phyloP scores from a whole-genome alignment of 2,888 invertebrate genomes.

The Temnothorax ravouxi region DNA sequence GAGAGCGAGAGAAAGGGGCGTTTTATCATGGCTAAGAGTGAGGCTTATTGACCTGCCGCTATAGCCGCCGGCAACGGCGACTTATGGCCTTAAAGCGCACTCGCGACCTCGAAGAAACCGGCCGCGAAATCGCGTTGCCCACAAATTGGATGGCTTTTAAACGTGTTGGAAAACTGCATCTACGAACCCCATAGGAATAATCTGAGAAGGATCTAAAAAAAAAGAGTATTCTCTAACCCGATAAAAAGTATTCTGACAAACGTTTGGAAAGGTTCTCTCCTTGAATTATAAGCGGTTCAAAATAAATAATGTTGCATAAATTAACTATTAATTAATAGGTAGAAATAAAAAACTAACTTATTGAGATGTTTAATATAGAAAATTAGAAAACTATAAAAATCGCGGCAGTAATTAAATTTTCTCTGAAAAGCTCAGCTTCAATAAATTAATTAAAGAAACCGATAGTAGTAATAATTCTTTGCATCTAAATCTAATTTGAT shows the following conservation, averaged over 20 bases:
- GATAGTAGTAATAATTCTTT: background rate
- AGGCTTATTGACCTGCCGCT: conserved; percentile 74
- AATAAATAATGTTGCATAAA: background rate
- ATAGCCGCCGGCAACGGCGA: conserved; percentile 60
- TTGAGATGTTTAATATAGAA: background rate
- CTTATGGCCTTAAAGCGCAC: conserved; percentile 68
- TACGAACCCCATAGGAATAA: background rate
- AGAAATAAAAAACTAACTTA: background rate
- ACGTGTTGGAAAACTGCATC: conserved; percentile 20
- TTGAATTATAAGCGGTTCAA: background rate
- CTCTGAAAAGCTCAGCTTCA: background rate
- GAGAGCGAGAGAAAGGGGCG: conserved; percentile 72
- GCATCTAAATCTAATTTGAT: background rate
- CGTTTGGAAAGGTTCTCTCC: background rate
- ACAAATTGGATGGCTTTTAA: conserved; percentile 51
- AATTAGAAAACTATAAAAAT: background rate
- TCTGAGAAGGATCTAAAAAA: background rate
- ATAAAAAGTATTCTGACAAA: background rate
- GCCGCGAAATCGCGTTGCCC: conserved; percentile 36
- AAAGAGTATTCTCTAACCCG: background rate
- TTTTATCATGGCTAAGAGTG: conserved; percentile 72
- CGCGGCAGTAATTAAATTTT: background rate
- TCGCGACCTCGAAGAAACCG: conserved; percentile 65
- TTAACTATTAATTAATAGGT: background rate
- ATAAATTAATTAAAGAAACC: conserved; percentile 24